Conservation (phyloP, 2,113 vertebrate genomes). For the Setophaga kirtlandii region DNA sequence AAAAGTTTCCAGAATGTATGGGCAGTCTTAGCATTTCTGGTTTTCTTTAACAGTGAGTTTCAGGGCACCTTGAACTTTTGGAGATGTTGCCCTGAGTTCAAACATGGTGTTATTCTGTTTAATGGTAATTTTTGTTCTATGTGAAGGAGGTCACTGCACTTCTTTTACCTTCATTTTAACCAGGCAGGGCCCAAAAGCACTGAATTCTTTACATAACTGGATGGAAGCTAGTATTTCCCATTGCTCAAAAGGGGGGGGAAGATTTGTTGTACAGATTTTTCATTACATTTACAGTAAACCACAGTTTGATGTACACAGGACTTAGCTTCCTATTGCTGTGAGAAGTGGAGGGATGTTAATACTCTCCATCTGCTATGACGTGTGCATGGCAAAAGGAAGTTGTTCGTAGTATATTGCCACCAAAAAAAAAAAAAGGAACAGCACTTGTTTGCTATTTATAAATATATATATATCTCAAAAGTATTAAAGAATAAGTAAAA, state of each 20-base stretch:
- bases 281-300: background rate
- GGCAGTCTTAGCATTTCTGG: background rate
- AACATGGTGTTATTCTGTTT: background rate
- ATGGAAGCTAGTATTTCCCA: background rate
- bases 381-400: background rate
- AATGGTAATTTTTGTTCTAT: background rate
- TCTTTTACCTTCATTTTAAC: background rate
- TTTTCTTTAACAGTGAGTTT: background rate
- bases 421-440: background rate
- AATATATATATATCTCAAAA: background rate
- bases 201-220: background rate
- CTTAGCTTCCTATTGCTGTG: background rate
- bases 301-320: background rate
- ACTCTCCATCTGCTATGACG: background rate
- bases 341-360: background rate
- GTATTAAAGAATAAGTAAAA: background rate
- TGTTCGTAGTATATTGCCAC: background rate
- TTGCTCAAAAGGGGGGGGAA: background rate
- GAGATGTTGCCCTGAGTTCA: background rate
- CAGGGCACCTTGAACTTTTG: background rate
- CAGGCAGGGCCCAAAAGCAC: background rate
- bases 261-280: background rate
- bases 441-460: background rate
- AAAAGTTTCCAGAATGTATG: background rate
- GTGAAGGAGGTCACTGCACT: background rate